Conservation (phyloP, 2,888 invertebrate species). For the Callinectes sapidus region DNA sequence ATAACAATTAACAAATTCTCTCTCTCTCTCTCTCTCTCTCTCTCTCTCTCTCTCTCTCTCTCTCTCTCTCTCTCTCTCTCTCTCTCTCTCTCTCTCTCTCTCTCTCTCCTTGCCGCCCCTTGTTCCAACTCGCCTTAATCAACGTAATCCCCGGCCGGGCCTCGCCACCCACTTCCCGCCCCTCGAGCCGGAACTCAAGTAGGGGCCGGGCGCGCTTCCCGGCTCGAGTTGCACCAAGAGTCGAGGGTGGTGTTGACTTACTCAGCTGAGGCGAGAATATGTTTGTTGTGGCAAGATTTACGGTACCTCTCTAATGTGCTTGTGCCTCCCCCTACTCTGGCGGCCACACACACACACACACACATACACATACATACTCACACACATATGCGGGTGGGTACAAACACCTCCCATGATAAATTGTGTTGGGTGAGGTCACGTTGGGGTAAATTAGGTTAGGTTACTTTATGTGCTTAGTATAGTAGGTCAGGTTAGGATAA, state of each 20-base stretch:
- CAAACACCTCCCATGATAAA: background rate
- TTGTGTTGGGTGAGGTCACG: too few relatives aligned
- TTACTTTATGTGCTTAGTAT: too few relatives aligned
- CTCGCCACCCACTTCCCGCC: constrained; percentile 15
- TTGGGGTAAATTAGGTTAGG: too few relatives aligned
- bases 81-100: constrained; percentile 9
- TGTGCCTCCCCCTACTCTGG: background rate
- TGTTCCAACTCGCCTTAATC: constrained; percentile 13
- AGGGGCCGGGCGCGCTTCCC: constrained; percentile 25
- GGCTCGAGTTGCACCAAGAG: constrained; percentile 18
- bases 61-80: constrained; percentile 18
- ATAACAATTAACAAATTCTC: background rate
- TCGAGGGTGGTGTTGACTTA: constrained; percentile 26
- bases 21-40: constrained; percentile 20
- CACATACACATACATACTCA: background rate
- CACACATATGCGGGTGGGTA: background rate
- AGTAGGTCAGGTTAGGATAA: too few relatives aligned
- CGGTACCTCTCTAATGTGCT: background rate
- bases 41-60: constrained; percentile 3
- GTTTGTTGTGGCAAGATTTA: constrained; percentile 37
- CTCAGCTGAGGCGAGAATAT: constrained; percentile 30
- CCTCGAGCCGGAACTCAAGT: constrained; percentile 27
- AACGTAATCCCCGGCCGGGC: background rate
- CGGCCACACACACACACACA: background rate
- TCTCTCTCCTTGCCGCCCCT: constrained; percentile 36